Evolutionary conservation across 2,888 invertebrate species (phyloP).

Genomic region (Callinectes sapidus): DNA sequence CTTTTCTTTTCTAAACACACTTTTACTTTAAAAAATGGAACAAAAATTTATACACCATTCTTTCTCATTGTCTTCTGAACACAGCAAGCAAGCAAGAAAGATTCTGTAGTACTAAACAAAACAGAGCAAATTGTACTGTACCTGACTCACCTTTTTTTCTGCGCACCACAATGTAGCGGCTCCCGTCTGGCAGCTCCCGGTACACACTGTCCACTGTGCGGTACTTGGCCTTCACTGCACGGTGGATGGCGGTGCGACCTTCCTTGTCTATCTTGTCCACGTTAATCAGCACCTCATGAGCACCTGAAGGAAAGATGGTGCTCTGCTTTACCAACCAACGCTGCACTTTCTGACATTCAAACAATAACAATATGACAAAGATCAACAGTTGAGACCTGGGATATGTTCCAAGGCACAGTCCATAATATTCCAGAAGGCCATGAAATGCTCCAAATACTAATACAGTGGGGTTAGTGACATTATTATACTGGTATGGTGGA

Average conservation of each 20-base stretch:
- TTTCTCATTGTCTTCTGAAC: background rate
- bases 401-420: no score
- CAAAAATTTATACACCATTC: no score
- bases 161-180: slow-evolving; percentile 56
- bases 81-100: background rate
- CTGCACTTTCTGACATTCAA: no score
- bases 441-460: no score
- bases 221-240: slow-evolving; percentile 55
- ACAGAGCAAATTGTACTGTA: no score
- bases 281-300: slow-evolving; percentile 46
- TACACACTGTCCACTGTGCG: slow-evolving; percentile 44
- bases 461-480: no score
- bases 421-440: no score
- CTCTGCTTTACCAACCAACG: background rate
- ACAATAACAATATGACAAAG: background rate
- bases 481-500: no score
- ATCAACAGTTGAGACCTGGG: no score
- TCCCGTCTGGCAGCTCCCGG: slow-evolving; percentile 49
- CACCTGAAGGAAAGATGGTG: background rate
- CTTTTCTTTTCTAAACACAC: no score
- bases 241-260: slow-evolving; percentile 60
- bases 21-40: no score
- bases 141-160: slow-evolving; percentile 47
- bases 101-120: background rate
- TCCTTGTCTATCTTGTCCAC: slow-evolving; percentile 54